These are phyloP conservation scores for Cottus gobio DNA, from an alignment of 2,113 vertebrate genomes.

Conservation along the genomic window DNA sequence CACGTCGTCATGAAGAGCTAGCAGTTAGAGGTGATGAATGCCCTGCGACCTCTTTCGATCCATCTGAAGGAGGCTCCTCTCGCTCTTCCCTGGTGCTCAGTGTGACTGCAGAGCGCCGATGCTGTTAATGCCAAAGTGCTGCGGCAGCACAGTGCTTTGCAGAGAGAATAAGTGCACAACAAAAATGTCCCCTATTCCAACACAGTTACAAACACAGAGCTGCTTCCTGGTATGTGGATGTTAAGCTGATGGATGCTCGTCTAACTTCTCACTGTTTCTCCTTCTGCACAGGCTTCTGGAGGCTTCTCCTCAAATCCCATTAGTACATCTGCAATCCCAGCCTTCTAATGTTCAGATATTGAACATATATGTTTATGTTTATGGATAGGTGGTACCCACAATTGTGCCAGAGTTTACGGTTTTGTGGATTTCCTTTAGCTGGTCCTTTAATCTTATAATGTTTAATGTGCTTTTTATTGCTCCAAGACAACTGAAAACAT, in stretches of 20 bases:
- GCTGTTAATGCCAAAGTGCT: slow-evolving; percentile 39
- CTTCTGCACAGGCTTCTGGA: slow-evolving; percentile 13
- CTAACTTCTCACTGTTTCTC: neutral
- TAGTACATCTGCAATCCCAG: slow-evolving; percentile 15
- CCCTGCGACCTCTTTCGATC: slow-evolving; percentile 16
- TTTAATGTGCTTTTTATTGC: slow-evolving; percentile 24
- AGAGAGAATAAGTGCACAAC: neutral
- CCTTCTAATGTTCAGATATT: neutral
- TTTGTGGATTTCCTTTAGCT: neutral
- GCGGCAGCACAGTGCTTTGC: slow-evolving; percentile 32
- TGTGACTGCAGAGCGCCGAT: slow-evolving; percentile 32
- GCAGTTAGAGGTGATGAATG: slow-evolving; percentile 28
- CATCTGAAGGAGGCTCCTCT: slow-evolving; percentile 2
- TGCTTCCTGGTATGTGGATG: slow-evolving; percentile 6
- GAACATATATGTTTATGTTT: slow-evolving; percentile 1
- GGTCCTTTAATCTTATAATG: neutral
- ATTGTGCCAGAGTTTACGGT: neutral
- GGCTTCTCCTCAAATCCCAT: slow-evolving; percentile 27
- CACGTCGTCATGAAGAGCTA: slow-evolving; percentile 21
- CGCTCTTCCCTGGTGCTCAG: slow-evolving; percentile 31
- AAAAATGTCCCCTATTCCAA: slow-evolving; percentile 16
- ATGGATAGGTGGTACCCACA: neutral
- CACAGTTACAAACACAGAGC: neutral
- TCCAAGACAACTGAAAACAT: neutral
- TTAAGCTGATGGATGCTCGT: neutral